phyloP scores from a whole-genome alignment of 1,140 invertebrate genomes.

The Euwallacea fornicatus region DNA sequence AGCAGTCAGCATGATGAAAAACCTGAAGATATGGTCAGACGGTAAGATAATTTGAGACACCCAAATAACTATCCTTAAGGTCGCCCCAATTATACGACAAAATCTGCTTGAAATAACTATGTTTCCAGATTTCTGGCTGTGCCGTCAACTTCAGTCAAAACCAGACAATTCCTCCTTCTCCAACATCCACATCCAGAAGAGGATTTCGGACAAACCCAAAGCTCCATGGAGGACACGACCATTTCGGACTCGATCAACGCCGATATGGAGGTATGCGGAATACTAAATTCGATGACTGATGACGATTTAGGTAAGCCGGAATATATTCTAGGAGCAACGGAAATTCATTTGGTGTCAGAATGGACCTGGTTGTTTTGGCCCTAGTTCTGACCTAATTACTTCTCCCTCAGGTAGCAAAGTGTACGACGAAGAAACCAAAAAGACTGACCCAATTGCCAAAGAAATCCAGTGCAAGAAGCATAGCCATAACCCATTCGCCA shows the following conservation, averaged over 20 bases:
- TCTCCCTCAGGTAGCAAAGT: conserved; percentile 26
- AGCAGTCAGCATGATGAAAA: conserved; percentile 57
- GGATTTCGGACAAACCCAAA: conserved; percentile 52
- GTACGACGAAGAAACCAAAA: conserved; percentile 48
- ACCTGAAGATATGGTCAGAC: conserved; percentile 54
- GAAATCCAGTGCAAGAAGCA: conserved; percentile 48
- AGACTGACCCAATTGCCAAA: conserved; percentile 52
- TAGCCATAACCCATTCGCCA: conserved; percentile 48
- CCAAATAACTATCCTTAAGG: neutral
- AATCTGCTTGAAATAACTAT: neutral
- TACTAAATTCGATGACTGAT: conserved; percentile 51
- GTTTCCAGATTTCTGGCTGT: conserved; percentile 47
- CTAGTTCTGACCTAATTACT: conserved; percentile 3
- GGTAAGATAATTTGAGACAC: neutral
- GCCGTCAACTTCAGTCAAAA: conserved; percentile 46
- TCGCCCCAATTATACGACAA: neutral
- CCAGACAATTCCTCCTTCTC: conserved; percentile 49
- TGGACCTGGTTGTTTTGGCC: neutral
- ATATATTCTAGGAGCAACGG: too few relatives aligned
- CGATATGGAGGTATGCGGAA: conserved; percentile 57
- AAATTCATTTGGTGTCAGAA: too few relatives aligned
- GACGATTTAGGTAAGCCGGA: conserved; percentile 43
- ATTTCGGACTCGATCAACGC: conserved; percentile 57
- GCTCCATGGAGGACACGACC: conserved; percentile 55
- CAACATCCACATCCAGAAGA: conserved; percentile 50